These are phyloP conservation scores for Macropus fuliginosus DNA, from an alignment of 2,797 vertebrate species.

Conservation along the genomic window DNA sequence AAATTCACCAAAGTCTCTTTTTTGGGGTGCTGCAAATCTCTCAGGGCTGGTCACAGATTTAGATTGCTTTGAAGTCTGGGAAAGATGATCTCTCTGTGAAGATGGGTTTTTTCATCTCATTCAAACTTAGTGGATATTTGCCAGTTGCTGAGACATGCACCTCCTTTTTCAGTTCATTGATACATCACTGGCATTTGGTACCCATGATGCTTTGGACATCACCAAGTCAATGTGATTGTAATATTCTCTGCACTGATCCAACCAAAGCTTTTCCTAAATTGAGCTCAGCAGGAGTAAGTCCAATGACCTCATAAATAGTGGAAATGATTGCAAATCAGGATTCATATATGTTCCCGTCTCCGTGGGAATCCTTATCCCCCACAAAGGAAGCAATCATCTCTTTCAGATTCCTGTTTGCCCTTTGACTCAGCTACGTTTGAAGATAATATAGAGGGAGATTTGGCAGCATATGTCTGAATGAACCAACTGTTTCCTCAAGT, in stretches of 20 bases:
- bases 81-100: not conserved
- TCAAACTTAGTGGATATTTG: slow-evolving; percentile 17
- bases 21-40: not conserved
- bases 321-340: slow-evolving; percentile 90
- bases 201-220: slow-evolving; percentile 78
- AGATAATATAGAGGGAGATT: slow-evolving; percentile 82
- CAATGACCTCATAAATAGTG: slow-evolving; percentile 89
- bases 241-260: slow-evolving; percentile 84
- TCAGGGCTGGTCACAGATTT: not conserved
- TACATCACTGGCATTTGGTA: slow-evolving; percentile 62
- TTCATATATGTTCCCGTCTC: slow-evolving; percentile 86
- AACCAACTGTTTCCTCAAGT: slow-evolving; percentile 56
- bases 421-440: slow-evolving; percentile 85
- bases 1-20: slow-evolving; percentile 23
- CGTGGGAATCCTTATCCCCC: slow-evolving; percentile 84
- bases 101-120: not conserved
- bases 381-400: slow-evolving; percentile 88
- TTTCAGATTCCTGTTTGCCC: slow-evolving; percentile 89
- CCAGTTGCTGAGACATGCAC: slow-evolving; percentile 25
- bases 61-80: not conserved
- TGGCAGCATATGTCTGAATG: slow-evolving; percentile 71
- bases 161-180: slow-evolving; percentile 67
- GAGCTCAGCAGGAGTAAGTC: slow-evolving; percentile 88
- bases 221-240: slow-evolving; percentile 85
- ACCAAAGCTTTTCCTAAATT: slow-evolving; percentile 88